These are phyloP conservation scores for Hyles vespertilio DNA, from an alignment of 1,140 invertebrate genomes.

Conservation along the genomic window DNA sequence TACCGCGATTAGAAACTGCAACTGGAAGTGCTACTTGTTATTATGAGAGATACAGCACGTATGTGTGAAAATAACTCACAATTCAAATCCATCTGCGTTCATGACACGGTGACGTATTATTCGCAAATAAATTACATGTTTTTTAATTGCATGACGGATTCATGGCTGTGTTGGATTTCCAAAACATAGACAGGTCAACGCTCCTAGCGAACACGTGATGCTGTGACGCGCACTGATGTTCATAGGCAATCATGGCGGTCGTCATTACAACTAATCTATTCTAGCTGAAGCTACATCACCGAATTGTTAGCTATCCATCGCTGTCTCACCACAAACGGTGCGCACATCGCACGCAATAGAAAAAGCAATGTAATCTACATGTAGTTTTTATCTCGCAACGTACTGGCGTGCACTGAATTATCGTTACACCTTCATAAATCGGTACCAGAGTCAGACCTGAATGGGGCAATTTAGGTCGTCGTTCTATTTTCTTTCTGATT, in stretches of 20 bases:
- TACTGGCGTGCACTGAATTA: constrained; percentile 4
- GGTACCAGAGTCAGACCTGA: constrained; percentile 39
- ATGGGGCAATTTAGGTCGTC: constrained; percentile 52
- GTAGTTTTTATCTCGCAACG: too few species aligned
- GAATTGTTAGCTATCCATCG: constrained; percentile 23
- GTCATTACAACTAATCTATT: constrained; percentile 45
- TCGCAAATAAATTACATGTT: constrained; percentile 35
- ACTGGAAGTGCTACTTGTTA: neutral
- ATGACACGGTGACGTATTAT: constrained; percentile 9
- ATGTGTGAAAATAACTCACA: constrained; percentile 24
- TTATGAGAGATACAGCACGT: neutral
- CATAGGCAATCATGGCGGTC: constrained; percentile 30
- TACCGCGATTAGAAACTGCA: too few species aligned
- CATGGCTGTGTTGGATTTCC: constrained; percentile 44
- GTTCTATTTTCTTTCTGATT: constrained; percentile 35
- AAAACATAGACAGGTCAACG: constrained; percentile 65
- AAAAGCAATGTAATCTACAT: constrained; percentile 20
- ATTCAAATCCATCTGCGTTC: constrained; percentile 23
- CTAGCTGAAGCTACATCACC: constrained; percentile 18
- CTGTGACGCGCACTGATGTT: constrained; percentile 42
- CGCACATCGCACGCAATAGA: neutral
- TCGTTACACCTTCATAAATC: constrained; percentile 23
- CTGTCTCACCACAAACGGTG: constrained; percentile 1
- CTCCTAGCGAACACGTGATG: constrained; percentile 57
- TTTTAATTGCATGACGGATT: constrained; percentile 41